Evolutionary conservation across 2,113 vertebrate genomes (phyloP), one percentile per base, ranked within the genome.

Genomic region (Plecotus auritus): DNA sequence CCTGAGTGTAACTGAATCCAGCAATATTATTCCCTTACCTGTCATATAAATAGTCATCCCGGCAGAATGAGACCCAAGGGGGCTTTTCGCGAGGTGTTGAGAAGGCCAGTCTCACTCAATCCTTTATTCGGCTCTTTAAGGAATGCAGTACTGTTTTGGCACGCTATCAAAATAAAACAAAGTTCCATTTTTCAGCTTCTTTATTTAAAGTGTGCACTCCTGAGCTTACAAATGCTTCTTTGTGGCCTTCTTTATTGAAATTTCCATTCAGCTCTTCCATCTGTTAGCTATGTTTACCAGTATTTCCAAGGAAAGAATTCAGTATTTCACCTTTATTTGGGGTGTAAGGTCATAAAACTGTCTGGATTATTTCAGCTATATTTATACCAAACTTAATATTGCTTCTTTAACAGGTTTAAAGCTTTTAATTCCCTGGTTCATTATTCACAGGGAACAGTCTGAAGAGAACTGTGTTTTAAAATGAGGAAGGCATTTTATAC

Each of bases 41-140:
- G 98, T 99, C 98, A 98, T 99, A 99, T 99, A 99, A 98, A 98
- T 98, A 98, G 98, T 99, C 98, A 99, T 99, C 98, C 98, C 97
- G 98, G 98, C 98, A 97, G 98, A 99, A 99, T 98, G 98, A 98
- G 98, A 98, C 99, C 99, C 99, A 98, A 97, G 99, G 99, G 99
- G 98, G 97, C 98, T 98, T 98, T 99, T 99, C 93, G 95, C 95
- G 98, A 98, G 97, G 98, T 98, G 98, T 98, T 98, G 98, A 98
- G 98, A 99, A 98, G 98, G 97, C 98, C 98, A 98, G 98, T 99
- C 99, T 99, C 98, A 98, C 98, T 98, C 93, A 80, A 98, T 98
- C 97, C 98, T 99, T 99, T 98, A 98, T 99, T 98, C 98, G 97
- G 85, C 98, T 97, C 98, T 97, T 98, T 98, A 98, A 98, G 99